Base-by-base conservation (phyloP, 2,888 invertebrate genomes). In the Opisthograptis luteolata region DNA sequence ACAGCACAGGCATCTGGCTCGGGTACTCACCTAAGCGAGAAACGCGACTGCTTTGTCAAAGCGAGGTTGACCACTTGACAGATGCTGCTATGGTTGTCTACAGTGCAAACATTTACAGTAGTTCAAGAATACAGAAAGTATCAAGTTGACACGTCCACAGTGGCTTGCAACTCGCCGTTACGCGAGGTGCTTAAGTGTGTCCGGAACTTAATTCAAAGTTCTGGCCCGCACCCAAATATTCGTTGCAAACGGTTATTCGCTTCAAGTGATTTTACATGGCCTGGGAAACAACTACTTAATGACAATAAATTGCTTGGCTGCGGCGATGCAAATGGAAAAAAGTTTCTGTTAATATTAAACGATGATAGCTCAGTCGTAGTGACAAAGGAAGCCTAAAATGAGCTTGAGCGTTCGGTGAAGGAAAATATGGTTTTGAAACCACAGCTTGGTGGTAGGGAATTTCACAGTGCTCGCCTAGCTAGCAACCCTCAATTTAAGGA, bases 211-310 rank as follows among this genome's bases (percentile, higher is more conserved):
- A 47, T 70, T 67, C 66, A 58, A 57, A 69, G 68, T 77, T 70
- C 78, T 83, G 81, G 81, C 73, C 63, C 54, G 63, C 53, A 62
- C 77, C 81, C 84, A 83, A 84, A 73, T 69, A 67, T 63, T 57
- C 55, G 52, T 55, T 47, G 55, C 62, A 56, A 42, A 42, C 15
- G 49, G 37, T 43, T 49, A 66, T 62, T 58, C 56, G 56, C 58
- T 44, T 50, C 62, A 55, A 73, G 63, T 75, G 70, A 76, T 76
- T n/a, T 76, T 79, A 73, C 73, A 70, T 70, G 56, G 42, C 64
- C 67, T 64, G 67, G 62, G 66, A 73, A 74, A 70, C 68, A 72
- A 71, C 64, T 64, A 63, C 70, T 71, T 69, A 71, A 71, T 71
- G 68, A 69, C 65, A 65, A 65, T 60, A 51, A 62, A 58, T 52